Percentiles rank a stretch among this genome's conserved stretches.
phyloP scores from a whole-genome alignment of 2,113 vertebrate genomes.

The Reinhardtius hippoglossoides region DNA sequence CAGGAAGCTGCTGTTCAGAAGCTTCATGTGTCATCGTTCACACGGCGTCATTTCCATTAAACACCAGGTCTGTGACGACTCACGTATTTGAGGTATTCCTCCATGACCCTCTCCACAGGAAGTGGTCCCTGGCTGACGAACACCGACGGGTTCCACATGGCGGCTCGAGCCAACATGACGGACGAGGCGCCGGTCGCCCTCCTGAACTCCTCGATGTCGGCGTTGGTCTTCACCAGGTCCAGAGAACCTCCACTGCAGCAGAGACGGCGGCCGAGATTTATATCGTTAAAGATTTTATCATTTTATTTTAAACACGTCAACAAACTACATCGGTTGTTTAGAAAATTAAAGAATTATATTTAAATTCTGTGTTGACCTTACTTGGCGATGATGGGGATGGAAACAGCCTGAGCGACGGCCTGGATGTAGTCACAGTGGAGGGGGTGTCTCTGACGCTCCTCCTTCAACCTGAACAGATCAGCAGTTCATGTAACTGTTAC shows the following conservation, averaged over 20 bases:
- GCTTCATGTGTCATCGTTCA: too few species aligned
- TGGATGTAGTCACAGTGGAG: slow-evolving; percentile 92
- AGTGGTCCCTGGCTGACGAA: slow-evolving; percentile 87
- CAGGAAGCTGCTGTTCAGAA: too few species aligned
- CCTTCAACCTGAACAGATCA: slow-evolving; percentile 87
- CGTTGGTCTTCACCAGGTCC: slow-evolving; percentile 88
- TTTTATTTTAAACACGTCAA: too few species aligned
- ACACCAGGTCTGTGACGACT: neutral
- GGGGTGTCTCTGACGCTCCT: slow-evolving; percentile 92
- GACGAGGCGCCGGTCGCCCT: slow-evolving; percentile 87
- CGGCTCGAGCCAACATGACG: slow-evolving; percentile 94
- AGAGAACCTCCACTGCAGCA: slow-evolving; percentile 91
- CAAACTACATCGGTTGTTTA: too few species aligned
- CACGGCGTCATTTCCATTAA: too few species aligned
- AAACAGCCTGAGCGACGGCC: slow-evolving; percentile 87
- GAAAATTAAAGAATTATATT: too few species aligned
- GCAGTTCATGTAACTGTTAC: too few species aligned
- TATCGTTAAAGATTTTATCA: too few species aligned
- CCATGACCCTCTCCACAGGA: slow-evolving; percentile 90
- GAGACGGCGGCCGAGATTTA: neutral
- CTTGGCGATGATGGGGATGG: slow-evolving; percentile 96
- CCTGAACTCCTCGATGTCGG: slow-evolving; percentile 88
- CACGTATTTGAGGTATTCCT: slow-evolving; percentile 93
- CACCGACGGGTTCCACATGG: slow-evolving; percentile 98
- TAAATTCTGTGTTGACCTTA: slow-evolving; percentile 59